Evolutionary conservation across 2,888 invertebrate genomes (phyloP).

Genomic region (Brachyptera risi): DNA sequence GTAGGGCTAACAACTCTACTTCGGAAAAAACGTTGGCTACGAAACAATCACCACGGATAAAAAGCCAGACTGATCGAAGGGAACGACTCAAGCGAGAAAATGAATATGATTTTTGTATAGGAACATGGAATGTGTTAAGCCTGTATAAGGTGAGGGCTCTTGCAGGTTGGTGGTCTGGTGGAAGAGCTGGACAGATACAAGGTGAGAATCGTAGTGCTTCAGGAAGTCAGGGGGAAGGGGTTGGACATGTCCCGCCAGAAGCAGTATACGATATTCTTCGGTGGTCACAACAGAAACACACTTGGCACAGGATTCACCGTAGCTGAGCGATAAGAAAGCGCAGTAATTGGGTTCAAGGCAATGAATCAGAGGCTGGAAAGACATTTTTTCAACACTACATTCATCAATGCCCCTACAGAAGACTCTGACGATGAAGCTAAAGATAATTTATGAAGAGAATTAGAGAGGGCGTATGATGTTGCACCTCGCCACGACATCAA

Average conservation of each 20-base stretch:
- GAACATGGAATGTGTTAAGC: no score
- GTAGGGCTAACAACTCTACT: no score
- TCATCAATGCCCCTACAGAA: slow-evolving; percentile 20
- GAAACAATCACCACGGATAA: no score
- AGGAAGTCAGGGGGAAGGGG: slow-evolving; percentile 15
- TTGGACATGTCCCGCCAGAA: neutral
- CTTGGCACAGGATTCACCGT: slow-evolving; percentile 15
- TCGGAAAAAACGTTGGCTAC: no score
- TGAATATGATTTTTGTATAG: no score
- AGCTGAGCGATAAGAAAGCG: neutral
- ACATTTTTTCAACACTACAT: slow-evolving; percentile 1
- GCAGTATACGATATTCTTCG: slow-evolving; percentile 2
- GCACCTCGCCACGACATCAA: neutral
- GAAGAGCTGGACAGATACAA: no score
- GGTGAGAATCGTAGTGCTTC: slow-evolving; percentile 11
- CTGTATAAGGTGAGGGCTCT: no score
- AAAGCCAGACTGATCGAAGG: no score
- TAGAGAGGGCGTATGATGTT: slow-evolving; percentile 7
- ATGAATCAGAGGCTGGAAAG: slow-evolving; percentile 21
- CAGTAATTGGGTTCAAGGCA: neutral
- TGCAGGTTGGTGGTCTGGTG: no score
- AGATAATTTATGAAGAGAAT: neutral
- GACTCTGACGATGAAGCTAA: slow-evolving; percentile 3
- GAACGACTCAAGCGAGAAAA: no score
- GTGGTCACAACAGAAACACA: neutral